Percentiles rank a stretch among this genome's conserved stretches.
These are phyloP conservation scores for Thecophora atra DNA, from an alignment of 2,888 invertebrate species.

Conservation along the genomic window DNA sequence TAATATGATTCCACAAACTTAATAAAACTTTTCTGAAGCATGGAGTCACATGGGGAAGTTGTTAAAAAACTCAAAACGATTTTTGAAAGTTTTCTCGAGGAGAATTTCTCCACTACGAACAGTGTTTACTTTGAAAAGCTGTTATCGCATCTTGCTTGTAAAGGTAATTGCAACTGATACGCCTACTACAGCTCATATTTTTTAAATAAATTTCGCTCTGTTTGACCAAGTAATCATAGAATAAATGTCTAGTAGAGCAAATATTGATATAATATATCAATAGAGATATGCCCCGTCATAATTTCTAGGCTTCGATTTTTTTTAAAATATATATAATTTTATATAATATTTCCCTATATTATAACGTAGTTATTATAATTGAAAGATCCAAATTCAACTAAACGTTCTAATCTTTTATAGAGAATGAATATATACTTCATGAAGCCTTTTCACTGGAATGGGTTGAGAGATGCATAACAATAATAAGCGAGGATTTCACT, in stretches of 20 bases:
- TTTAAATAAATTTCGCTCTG: too few relatives aligned
- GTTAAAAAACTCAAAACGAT: conserved; percentile 53
- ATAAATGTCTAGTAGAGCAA: too few relatives aligned
- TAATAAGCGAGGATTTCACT: conserved; percentile 60
- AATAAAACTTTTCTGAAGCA: conserved; percentile 18
- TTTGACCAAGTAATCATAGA: too few relatives aligned
- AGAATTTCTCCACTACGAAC: conserved; percentile 61
- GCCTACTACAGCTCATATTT: too few relatives aligned
- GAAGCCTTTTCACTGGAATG: conserved; percentile 65
- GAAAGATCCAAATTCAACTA: not conserved
- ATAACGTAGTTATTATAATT: not conserved
- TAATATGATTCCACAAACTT: not conserved
- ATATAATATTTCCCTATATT: too few relatives aligned
- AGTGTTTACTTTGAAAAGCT: conserved; percentile 74
- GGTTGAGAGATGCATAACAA: conserved; percentile 64
- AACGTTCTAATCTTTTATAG: conserved; percentile 48
- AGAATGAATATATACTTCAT: conserved; percentile 60
- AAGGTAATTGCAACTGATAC: conserved; percentile 64
- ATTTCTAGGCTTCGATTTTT: too few relatives aligned
- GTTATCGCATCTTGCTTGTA: conserved; percentile 70
- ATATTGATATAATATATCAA: too few relatives aligned
- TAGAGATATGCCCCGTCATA: too few relatives aligned
- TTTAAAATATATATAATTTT: too few relatives aligned
- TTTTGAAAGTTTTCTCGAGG: conserved; percentile 56
- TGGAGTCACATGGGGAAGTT: conserved; percentile 48